Conservation (phyloP, 2,888 invertebrate genomes). For the Meganola albula region DNA sequence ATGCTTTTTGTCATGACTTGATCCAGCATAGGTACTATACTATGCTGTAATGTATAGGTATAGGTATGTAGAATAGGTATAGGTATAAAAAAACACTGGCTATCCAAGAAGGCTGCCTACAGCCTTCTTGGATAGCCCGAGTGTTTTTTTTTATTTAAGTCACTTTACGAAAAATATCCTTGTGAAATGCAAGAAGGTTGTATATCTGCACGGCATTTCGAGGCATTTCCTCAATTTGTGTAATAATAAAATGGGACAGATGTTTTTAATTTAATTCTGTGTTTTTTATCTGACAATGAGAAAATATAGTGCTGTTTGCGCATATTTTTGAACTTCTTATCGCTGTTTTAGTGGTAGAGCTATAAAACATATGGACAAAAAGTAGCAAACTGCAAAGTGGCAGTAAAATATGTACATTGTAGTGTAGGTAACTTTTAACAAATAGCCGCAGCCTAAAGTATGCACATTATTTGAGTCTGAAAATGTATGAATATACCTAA, state of each 20-base stretch:
- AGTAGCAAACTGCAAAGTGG: conserved; percentile 14
- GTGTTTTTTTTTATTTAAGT: no score
- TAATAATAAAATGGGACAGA: conserved; percentile 35
- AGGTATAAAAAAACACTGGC: no score
- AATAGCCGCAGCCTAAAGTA: conserved; percentile 9
- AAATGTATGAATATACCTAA: conserved; percentile 11
- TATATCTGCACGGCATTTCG: no score
- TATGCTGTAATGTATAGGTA: no score
- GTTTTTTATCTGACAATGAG: no score
- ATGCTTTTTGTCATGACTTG: no score
- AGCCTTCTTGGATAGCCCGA: conserved; percentile 29
- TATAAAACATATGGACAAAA: conserved; percentile 13
- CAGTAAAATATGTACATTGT: conserved; percentile 22
- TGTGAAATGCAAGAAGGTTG: no score
- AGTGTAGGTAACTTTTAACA: conserved; percentile 17
- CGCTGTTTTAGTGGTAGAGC: conserved; percentile 12
- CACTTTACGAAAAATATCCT: no score
- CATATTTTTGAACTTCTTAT: conserved; percentile 12
- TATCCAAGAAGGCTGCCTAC: no score
- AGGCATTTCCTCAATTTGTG: conserved; percentile 37
- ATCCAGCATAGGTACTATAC: no score
- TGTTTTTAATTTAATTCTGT: no score
- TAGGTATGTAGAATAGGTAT: no score
- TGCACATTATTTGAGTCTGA: conserved; percentile 11
- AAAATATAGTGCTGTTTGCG: conserved; percentile 11